Evolutionary conservation across 2,797 vertebrate genomes (phyloP), one percentile per base, ranked within the genome.

Genomic region (Mus minutoides): DNA sequence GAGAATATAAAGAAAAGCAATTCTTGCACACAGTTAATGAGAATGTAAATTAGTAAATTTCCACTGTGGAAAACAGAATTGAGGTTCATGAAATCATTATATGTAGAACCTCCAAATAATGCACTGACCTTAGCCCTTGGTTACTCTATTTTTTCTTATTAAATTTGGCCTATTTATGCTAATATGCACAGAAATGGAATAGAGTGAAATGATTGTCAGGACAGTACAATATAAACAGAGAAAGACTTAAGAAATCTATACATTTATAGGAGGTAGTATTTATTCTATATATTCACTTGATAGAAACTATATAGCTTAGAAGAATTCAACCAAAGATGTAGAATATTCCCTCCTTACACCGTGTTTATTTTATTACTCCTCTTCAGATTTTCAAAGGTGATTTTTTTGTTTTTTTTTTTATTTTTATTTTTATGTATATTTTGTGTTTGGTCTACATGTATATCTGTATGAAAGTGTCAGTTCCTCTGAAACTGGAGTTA

Each of bases 31-130:
- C 11, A 49, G 19, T 69, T 86, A 86, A 86, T 86, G 83, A 86
- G 62, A 69, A 86, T 69, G 62, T 86, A 69, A 86, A 86, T 69
- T 86, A 69, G 62, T 86, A 52, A 69, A 85, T 31, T n/a, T n/a
- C 43, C 43, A n/a, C 43, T 52, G 21, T 86, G 62, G 31, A 86
- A 86, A 69, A 69, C 43, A 86, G 43, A 69, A n/a, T 52, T 86
- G 31, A 69, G 43, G 43, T 37, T n/a, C 43, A 69, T 69, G 83
- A 69, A 86, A 86, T 86, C 62, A 86, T 86, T 86, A 69, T 52
- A 69, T 52, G 19, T 69, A 69, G 62, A 52, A 69, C 3, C 46
- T 69, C 62, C 83, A 69, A 67, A 69, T 86, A 86, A 86, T n/a
- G 21, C 12, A 26, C 21, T 24, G 62, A 52, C 62, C 83, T 86